phyloP scores from a whole-genome alignment of 37 sponge, comb jelly and placozoan genomes.

The Petrosia ficiformis region DNA sequence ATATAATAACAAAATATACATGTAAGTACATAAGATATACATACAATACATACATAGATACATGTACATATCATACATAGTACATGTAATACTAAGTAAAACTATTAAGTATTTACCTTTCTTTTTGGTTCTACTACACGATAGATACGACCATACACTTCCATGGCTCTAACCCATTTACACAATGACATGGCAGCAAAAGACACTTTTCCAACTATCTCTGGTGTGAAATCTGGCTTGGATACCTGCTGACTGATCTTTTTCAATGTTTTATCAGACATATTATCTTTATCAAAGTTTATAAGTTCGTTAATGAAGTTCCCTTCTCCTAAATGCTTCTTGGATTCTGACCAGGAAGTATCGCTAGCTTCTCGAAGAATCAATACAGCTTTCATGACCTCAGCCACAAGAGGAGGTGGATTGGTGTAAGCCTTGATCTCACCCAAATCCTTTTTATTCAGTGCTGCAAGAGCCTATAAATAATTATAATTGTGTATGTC shows the following conservation, averaged over 20 bases:
- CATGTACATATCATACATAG: too few species aligned
- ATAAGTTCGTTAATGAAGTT: slow-evolving; percentile 93
- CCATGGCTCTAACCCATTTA: slow-evolving; percentile 99
- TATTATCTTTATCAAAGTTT: slow-evolving; percentile 95
- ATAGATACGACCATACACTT: slow-evolving; percentile 93
- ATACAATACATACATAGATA: too few species aligned
- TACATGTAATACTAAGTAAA: too few species aligned
- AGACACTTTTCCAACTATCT: slow-evolving; percentile 90
- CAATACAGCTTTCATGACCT: slow-evolving; percentile 97
- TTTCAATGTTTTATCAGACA: slow-evolving; percentile 93
- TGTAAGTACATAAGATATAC: too few species aligned
- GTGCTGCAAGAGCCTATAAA: slow-evolving; percentile 85
- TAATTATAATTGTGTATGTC: background rate
- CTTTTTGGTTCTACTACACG: slow-evolving; percentile 97
- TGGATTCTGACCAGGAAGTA: slow-evolving; percentile 97
- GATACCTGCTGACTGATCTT: slow-evolving; percentile 81
- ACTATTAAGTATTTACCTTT: too few species aligned
- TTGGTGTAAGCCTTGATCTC: slow-evolving; percentile 96
- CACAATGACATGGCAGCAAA: slow-evolving; percentile 92
- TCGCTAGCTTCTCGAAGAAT: slow-evolving; percentile 82
- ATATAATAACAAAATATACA: too few species aligned
- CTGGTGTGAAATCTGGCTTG: slow-evolving; percentile 88
- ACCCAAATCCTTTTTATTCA: slow-evolving; percentile 97
- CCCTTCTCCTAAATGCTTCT: slow-evolving; percentile 90
- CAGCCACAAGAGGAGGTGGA: slow-evolving; percentile 90